These are phyloP conservation scores for Puntigrus tetrazona DNA, from an alignment of 2,113 vertebrate species.

Conservation along the genomic window DNA sequence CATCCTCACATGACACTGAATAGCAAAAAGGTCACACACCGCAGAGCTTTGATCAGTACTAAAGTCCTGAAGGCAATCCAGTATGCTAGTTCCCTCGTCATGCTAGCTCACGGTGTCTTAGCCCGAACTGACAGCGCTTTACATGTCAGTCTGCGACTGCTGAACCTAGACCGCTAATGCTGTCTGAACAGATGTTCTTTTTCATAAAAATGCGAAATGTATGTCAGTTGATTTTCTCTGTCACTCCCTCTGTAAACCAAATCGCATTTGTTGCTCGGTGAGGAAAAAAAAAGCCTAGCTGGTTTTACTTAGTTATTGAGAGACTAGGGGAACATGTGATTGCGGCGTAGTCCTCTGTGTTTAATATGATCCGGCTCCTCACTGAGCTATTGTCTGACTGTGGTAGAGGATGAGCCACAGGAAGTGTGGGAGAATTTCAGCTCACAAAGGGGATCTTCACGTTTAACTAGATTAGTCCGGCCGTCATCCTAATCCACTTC, in stretches of 20 bases:
- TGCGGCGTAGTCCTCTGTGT: constrained; percentile 10
- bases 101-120: neutral
- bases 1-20: constrained; percentile 55
- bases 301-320: neutral
- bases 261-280: neutral
- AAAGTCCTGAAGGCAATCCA: neutral
- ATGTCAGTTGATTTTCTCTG: neutral
- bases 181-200: constrained; percentile 7
- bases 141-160: neutral
- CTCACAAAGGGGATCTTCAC: constrained; percentile 45
- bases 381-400: constrained; percentile 27
- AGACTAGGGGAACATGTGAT: neutral
- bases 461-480: constrained; percentile 46
- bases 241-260: neutral
- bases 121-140: neutral
- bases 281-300: neutral
- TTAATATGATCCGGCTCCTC: constrained; percentile 30
- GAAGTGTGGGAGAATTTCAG: constrained; percentile 20
- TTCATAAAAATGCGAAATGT: neutral
- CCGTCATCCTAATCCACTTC: constrained; percentile 39
- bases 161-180: neutral
- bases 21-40: constrained; percentile 74
- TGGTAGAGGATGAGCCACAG: neutral
- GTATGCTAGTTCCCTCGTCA: neutral
- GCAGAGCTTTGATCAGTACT: constrained; percentile 27